A percentile compares a stretch with the other conserved stretches of the same genome.
phyloP scores from a whole-genome alignment of 2,888 invertebrate species.

The Phyllotreta cruciferae region DNA sequence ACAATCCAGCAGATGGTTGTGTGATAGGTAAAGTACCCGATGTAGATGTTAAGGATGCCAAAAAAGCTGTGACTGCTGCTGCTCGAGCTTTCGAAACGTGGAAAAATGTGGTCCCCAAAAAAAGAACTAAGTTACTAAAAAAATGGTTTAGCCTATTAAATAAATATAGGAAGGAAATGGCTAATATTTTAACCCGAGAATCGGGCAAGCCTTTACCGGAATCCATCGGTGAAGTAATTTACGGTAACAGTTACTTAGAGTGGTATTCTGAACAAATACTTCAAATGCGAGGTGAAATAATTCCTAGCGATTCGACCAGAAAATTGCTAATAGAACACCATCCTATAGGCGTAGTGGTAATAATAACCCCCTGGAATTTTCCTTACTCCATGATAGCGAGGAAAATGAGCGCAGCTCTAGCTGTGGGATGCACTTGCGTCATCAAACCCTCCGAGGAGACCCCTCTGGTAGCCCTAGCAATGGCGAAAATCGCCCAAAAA shows the following conservation, averaged over 20 bases:
- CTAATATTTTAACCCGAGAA: conserved; percentile 81
- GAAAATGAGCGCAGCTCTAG: conserved; percentile 92
- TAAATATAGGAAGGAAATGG: conserved; percentile 75
- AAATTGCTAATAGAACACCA: conserved; percentile 73
- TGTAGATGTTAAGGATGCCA: conserved; percentile 77
- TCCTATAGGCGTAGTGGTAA: conserved; percentile 73
- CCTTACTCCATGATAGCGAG: conserved; percentile 98
- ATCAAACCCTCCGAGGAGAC: conserved; percentile 97
- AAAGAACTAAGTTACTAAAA: conserved; percentile 71
- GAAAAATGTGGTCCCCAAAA: conserved; percentile 80
- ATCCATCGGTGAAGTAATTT: conserved; percentile 84
- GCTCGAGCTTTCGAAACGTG: conserved; percentile 78
- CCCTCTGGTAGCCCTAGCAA: conserved; percentile 88
- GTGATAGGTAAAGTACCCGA: conserved; percentile 82
- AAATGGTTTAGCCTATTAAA: conserved; percentile 82
- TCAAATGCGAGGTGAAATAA: conserved; percentile 81
- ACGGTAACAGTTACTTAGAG: conserved; percentile 92
- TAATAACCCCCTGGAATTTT: conserved; percentile 97
- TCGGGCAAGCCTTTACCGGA: conserved; percentile 91
- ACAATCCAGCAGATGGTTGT: conserved; percentile 79
- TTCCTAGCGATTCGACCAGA: conserved; percentile 75
- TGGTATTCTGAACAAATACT: conserved; percentile 96
- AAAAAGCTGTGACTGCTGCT: conserved; percentile 78
- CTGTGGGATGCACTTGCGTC: conserved; percentile 94
- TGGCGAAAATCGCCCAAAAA: conserved; percentile 82